phyloP scores from a whole-genome alignment of 2,797 vertebrate genomes.

The Anguilla pacifica region DNA sequence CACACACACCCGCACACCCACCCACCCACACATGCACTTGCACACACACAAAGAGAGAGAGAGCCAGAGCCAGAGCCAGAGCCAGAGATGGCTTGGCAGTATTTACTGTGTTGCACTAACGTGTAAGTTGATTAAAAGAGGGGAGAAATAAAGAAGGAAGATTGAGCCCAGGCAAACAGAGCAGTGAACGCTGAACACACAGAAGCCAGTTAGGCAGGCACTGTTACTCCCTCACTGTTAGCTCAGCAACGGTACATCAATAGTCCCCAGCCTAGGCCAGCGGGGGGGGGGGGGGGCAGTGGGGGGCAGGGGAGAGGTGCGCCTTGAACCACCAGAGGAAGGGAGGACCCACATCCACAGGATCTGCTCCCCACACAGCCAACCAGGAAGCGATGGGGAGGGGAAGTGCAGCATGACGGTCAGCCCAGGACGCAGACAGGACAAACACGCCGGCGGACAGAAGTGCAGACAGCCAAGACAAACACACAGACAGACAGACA shows the following conservation, averaged over 20 bases:
- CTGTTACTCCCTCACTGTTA: background rate
- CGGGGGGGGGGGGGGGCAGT: background rate
- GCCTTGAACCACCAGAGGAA: conserved; percentile 2
- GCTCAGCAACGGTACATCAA: background rate
- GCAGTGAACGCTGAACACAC: too few species aligned
- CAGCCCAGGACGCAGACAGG: background rate
- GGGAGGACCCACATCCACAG: background rate
- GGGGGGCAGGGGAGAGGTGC: background rate
- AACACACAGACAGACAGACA: background rate
- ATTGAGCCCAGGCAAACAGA: too few species aligned
- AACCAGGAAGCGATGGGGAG: conserved; percentile 7
- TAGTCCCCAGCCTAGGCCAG: background rate
- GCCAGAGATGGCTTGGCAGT: background rate
- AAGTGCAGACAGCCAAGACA: background rate
- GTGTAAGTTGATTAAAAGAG: background rate
- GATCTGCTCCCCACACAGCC: background rate
- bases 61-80: background rate
- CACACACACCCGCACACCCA: background rate
- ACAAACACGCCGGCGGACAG: background rate
- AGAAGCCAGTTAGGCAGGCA: background rate
- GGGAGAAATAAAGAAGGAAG: background rate
- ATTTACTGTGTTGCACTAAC: too few species aligned
- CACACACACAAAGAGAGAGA: background rate
- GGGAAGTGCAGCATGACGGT: background rate
- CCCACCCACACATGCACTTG: too few species aligned